Evolutionary conservation across 2,888 invertebrate genomes (phyloP).

Genomic region (Pollenia labialis): DNA sequence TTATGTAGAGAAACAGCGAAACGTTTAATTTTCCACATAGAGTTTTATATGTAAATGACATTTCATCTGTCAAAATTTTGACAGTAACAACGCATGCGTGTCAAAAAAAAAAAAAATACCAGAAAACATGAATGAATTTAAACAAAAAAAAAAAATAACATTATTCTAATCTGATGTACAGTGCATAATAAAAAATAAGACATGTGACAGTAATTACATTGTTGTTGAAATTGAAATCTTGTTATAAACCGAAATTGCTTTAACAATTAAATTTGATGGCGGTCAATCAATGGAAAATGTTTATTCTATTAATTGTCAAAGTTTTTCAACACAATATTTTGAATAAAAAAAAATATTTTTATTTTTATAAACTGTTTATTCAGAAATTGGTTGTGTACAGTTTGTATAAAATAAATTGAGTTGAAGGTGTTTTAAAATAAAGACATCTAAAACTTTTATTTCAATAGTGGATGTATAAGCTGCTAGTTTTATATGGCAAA

Average conservation of each 20-base stretch:
- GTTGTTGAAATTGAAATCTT: constrained; percentile 21
- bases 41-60: constrained; percentile 38
- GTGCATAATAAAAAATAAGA: constrained; percentile 39
- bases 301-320: constrained; percentile 5
- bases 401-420: too few relatives aligned
- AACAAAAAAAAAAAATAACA: constrained; percentile 15
- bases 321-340: constrained; percentile 3
- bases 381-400: too few relatives aligned
- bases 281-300: not conserved
- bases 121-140: constrained; percentile 21
- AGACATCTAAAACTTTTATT: too few relatives aligned
- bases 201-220: constrained; percentile 28
- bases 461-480: too few relatives aligned
- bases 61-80: constrained; percentile 66
- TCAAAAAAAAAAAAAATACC: constrained; percentile 7
- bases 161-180: not conserved
- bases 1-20: constrained; percentile 23
- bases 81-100: constrained; percentile 68
- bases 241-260: not conserved
- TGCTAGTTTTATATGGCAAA: too few relatives aligned
- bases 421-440: too few relatives aligned
- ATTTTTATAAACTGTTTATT: not conserved
- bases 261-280: constrained; percentile 8
- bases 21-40: constrained; percentile 29
- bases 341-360: not conserved